Base-by-base conservation (phyloP, 1,140 invertebrate genomes). In the Pseudomyrmex dendroicus region DNA sequence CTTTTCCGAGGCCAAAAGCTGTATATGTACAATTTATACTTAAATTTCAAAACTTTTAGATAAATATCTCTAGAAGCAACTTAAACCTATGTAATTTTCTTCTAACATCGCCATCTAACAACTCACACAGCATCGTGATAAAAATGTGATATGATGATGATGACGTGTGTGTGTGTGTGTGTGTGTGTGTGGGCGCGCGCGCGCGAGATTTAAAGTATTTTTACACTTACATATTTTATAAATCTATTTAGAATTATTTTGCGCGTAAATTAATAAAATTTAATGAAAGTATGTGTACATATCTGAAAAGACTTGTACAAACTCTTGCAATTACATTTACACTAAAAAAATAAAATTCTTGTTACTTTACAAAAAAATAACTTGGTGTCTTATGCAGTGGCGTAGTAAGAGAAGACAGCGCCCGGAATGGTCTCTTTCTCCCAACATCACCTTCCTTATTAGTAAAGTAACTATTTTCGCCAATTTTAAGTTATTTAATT, bases 21-120 rank as follows among this genome's bases (percentile, higher is more conserved):
- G 8, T 70, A 84, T 63, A 17, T 84, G 62, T 61, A 68, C 56
- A 68, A 46, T 72, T 56, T 82, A 22, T 22, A 46, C 2, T 54
- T 85, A 74, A 82, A 64, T 57, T 59, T 59, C 66, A 86, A 46
- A 63, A 77, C n/a, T 83, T 73, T 78, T 12, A 20, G 48, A 35
- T 35, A 35, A 63, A 50, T 72, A 35, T 61, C n/a, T 48, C 20
- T 85, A 57, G 76, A 56, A 77, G 35, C 52, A 61, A 64, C 70
- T 44, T 83, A 73, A 57, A 64, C 66, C 50, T 83, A 73, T 63
- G 35, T 35, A 35, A 35, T 35, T 35, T 78, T 68, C 52, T 50
- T n/a, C 20, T 86, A 82, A 82, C 62, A 77, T 70, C 77, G 57
- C 52, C 76, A 82, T 35, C 73, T 64, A 73, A 15, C 56, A 64